phyloP scores from a whole-genome alignment of 2,888 invertebrate genomes.

The Clistopyga incitator region DNA sequence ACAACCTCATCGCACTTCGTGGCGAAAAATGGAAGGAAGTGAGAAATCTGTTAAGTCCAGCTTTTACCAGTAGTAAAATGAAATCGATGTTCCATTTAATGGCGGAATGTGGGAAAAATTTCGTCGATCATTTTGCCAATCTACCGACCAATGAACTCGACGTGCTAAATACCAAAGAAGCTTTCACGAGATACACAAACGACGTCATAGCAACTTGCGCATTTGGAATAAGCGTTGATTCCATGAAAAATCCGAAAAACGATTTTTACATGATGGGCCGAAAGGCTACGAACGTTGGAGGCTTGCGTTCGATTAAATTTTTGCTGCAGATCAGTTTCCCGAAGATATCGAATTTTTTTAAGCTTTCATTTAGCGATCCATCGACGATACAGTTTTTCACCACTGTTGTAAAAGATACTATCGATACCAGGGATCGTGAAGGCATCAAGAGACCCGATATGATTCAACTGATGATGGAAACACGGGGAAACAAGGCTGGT shows the following conservation, averaged over 20 bases:
- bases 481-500: constrained; percentile 63
- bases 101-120: constrained; percentile 75
- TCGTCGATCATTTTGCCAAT: constrained; percentile 69
- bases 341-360: constrained; percentile 7
- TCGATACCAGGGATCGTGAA: constrained; percentile 44
- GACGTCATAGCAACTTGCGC: constrained; percentile 72
- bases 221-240: constrained; percentile 69
- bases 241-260: constrained; percentile 68
- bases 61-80: constrained; percentile 86
- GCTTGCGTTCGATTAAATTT: constrained; percentile 27
- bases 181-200: constrained; percentile 67
- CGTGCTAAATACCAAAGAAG: constrained; percentile 74
- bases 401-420: constrained; percentile 31
- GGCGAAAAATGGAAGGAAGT: constrained; percentile 85
- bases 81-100: constrained; percentile 85
- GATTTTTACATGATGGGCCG: constrained; percentile 69
- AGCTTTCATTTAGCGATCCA: constrained; percentile 15
- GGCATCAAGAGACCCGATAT: constrained; percentile 84
- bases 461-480: constrained; percentile 85
- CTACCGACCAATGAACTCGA: constrained; percentile 35
- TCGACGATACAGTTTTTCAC: constrained; percentile 45
- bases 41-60: constrained; percentile 85
- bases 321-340: constrained; percentile 23
- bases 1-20: constrained; percentile 67
- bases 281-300: constrained; percentile 43